Percentiles rank a stretch among this genome's conserved stretches.
Evolutionary conservation across 2,113 vertebrate genomes (phyloP).

Genomic region (Menura novaehollandiae): DNA sequence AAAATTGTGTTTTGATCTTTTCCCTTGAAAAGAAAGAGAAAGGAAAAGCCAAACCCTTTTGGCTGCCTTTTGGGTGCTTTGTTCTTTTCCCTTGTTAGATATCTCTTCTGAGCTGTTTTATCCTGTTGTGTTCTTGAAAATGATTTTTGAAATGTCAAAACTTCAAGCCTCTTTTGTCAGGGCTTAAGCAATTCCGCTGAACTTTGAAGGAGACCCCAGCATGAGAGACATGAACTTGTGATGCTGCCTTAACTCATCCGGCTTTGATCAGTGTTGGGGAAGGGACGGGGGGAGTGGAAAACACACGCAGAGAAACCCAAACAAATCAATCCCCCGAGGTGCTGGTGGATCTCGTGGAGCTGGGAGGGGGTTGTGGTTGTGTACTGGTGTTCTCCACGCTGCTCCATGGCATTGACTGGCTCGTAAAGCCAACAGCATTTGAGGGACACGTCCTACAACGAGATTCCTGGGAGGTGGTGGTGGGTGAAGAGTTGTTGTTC

Average conservation of each 20-base stretch:
- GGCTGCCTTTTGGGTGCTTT: slow-evolving; percentile 50
- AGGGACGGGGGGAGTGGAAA: neutral
- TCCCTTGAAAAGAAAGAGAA: neutral
- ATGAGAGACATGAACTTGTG: slow-evolving; percentile 39
- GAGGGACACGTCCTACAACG: fast-evolving
- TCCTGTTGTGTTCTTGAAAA: slow-evolving; percentile 56
- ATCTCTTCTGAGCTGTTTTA: slow-evolving; percentile 48
- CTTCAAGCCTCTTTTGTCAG: slow-evolving; percentile 63
- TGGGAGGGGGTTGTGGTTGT: neutral
- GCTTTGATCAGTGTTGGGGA: slow-evolving; percentile 58
- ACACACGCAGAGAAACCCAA: neutral
- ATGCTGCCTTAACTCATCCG: neutral
- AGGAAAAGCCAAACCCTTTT: slow-evolving; percentile 18
- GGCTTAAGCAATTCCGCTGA: slow-evolving; percentile 52
- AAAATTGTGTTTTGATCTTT: slow-evolving; percentile 10
- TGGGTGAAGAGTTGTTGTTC: fast-evolving
- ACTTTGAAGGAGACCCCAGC: slow-evolving; percentile 63
- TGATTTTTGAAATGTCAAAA: slow-evolving; percentile 63
- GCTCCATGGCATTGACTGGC: neutral
- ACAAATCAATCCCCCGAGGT: neutral
- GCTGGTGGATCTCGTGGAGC: neutral
- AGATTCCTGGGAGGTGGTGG: neutral
- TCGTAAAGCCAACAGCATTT: fast-evolving
- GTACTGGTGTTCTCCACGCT: neutral
- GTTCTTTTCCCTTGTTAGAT: slow-evolving; percentile 57